Conservation (phyloP, 2,797 vertebrate species). For the Xyrichtys novacula region DNA sequence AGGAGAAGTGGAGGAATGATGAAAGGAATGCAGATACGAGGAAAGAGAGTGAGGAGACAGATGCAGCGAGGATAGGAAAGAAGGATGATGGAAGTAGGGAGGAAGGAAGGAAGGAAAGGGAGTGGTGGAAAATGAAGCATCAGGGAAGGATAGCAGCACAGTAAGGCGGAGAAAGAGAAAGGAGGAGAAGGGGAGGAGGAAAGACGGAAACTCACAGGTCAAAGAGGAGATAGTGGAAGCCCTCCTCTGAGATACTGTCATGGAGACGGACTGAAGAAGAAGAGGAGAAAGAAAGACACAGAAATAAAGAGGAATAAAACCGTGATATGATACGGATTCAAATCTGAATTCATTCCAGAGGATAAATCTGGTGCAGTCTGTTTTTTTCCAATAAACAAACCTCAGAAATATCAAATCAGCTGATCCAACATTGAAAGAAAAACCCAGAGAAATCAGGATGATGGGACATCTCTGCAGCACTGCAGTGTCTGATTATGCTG, state of each 20-base stretch:
- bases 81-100: slow-evolving; percentile 69
- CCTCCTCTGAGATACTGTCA: slow-evolving; percentile 97
- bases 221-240: slow-evolving; percentile 96
- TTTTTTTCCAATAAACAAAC: neutral
- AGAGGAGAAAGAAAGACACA: slow-evolving; percentile 5
- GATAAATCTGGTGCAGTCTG: too few species aligned
- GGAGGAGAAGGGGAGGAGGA: neutral
- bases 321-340: too few species aligned
- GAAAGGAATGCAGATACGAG: slow-evolving; percentile 22
- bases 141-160: slow-evolving; percentile 45
- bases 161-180: neutral
- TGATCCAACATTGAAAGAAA: neutral
- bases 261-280: slow-evolving; percentile 92
- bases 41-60: neutral
- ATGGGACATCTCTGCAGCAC: slow-evolving; percentile 3
- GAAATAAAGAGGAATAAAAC: neutral
- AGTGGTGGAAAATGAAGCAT: slow-evolving; percentile 2
- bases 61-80: slow-evolving; percentile 72
- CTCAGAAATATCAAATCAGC: neutral
- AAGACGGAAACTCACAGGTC: slow-evolving; percentile 88
- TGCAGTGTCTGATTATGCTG: neutral
- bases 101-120: slow-evolving; percentile 5
- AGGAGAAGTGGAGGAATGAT: slow-evolving; percentile 71
- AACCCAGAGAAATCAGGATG: neutral
- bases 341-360: too few species aligned